Evolutionary conservation across 2,888 invertebrate species (phyloP).

Genomic region (Thecophora atra): DNA sequence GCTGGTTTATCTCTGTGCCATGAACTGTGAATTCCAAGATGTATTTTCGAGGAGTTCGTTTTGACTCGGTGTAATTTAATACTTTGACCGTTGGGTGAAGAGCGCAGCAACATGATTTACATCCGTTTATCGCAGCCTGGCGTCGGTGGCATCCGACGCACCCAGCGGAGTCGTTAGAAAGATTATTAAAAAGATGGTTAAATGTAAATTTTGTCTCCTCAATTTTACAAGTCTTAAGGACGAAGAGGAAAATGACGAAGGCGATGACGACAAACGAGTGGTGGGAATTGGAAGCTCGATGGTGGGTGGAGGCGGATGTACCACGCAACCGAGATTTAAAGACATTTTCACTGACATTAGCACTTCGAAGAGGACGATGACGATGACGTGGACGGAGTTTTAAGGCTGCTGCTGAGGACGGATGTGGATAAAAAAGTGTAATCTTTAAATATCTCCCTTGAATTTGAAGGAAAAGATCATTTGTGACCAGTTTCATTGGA

Average conservation of each 20-base stretch:
- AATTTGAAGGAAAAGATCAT: no score
- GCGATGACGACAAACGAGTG: not conserved
- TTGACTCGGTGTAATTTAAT: conserved; percentile 39
- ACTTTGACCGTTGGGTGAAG: conserved; percentile 37
- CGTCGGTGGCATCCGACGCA: conserved; percentile 5
- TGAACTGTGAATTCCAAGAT: conserved; percentile 28
- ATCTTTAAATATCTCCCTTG: no score
- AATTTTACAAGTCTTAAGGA: not conserved
- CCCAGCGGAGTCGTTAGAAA: conserved; percentile 44
- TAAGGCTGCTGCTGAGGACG: no score
- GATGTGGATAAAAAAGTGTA: no score
- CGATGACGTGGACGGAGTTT: no score
- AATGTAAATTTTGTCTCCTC: conserved; percentile 41
- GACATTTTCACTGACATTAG: conserved; percentile 45
- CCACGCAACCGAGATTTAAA: conserved; percentile 42
- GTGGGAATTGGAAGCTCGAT: no score
- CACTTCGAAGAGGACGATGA: conserved; percentile 26
- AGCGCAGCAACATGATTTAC: conserved; percentile 38
- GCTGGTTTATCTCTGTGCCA: conserved; percentile 25
- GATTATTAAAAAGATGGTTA: conserved; percentile 44
- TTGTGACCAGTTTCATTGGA: no score
- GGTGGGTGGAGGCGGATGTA: no score
- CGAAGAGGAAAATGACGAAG: no score
- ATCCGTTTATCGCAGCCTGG: conserved; percentile 35
- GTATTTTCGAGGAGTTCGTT: conserved; percentile 21